phyloP scores from a whole-genome alignment of 2,113 vertebrate genomes.

The Periophthalmus modestus region DNA sequence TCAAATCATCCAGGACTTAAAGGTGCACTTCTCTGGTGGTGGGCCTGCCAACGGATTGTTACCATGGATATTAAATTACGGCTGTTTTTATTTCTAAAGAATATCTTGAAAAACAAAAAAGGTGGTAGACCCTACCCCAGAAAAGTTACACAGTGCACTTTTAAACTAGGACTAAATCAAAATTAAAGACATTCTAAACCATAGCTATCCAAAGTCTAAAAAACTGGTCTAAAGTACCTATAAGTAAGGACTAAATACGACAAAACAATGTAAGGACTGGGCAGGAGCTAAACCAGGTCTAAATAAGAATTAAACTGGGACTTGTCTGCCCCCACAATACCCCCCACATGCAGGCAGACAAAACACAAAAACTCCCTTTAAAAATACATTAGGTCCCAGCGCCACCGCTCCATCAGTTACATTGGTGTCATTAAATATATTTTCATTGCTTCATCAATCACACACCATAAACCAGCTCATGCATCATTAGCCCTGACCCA shows the following conservation, averaged over 20 bases:
- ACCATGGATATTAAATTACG: too few species aligned
- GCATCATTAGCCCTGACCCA: constrained; percentile 75
- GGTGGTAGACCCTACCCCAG: too few species aligned
- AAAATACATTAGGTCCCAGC: constrained; percentile 69
- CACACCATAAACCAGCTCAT: constrained; percentile 59
- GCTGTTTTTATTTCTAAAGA: too few species aligned
- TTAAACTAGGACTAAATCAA: background rate
- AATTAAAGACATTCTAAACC: background rate
- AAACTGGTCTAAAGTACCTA: too few species aligned
- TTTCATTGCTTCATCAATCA: constrained; percentile 75
- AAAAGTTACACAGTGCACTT: too few species aligned
- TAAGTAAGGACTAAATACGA: background rate
- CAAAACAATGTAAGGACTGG: background rate
- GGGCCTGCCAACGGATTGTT: background rate
- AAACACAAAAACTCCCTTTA: constrained; percentile 56
- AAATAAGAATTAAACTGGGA: background rate
- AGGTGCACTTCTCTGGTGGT: background rate
- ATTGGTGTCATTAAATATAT: constrained; percentile 66
- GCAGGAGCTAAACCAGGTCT: background rate
- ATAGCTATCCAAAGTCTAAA: background rate
- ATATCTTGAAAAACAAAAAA: too few species aligned
- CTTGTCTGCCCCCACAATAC: background rate
- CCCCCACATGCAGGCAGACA: constrained; percentile 27
- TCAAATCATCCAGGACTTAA: background rate
- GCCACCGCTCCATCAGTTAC: constrained; percentile 66